Conservation (phyloP, 2,113 vertebrate genomes). For the Mugil cephalus region DNA sequence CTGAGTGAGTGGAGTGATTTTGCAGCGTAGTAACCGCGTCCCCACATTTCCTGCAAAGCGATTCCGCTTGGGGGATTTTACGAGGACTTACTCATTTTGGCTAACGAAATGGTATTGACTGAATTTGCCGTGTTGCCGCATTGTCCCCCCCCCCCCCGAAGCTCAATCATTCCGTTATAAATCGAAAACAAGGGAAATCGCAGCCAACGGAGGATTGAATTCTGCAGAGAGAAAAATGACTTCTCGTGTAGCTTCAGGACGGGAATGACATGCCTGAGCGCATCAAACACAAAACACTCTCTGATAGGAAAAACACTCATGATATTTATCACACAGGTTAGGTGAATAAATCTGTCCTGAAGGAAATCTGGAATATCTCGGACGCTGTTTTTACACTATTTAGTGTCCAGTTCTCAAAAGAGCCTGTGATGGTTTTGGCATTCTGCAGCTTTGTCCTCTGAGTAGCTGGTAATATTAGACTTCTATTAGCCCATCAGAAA, state of each 20-base stretch:
- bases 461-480: too few relatives aligned
- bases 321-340: constrained; percentile 2
- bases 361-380: too few relatives aligned
- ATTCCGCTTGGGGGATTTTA: constrained; percentile 28
- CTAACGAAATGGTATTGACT: constrained; percentile 64
- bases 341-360: neutral
- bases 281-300: constrained; percentile 13
- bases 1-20: constrained; percentile 16
- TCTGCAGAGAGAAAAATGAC: constrained; percentile 19
- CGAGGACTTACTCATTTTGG: constrained; percentile 49
- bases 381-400: too few relatives aligned
- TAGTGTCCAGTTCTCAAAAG: too few relatives aligned
- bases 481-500: too few relatives aligned
- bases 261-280: constrained; percentile 18
- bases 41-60: constrained; percentile 18
- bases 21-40: constrained; percentile 9
- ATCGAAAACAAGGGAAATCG: constrained; percentile 58
- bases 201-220: constrained; percentile 25
- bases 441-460: too few relatives aligned
- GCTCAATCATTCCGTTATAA: constrained; percentile 56
- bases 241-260: constrained; percentile 23
- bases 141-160: constrained; percentile 38
- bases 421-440: too few relatives aligned
- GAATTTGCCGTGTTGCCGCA: constrained; percentile 23
- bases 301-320: neutral